Evolutionary conservation across 2,113 vertebrate genomes (phyloP), one percentile per base, ranked within the genome.

Genomic region (Prinia subflava): DNA sequence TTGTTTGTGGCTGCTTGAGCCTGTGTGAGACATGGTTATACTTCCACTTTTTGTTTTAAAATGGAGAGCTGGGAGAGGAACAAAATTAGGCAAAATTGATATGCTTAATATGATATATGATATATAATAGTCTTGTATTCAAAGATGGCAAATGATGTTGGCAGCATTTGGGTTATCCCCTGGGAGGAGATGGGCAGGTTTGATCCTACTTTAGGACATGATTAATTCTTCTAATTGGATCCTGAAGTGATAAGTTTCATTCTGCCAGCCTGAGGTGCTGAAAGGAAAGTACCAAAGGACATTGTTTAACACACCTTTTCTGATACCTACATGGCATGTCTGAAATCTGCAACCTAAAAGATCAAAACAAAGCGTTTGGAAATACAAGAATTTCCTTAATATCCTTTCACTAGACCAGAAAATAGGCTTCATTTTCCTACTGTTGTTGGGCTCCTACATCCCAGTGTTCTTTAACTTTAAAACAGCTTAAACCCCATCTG

Each of bases 381-480:
- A 94, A 89, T 79, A 90, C n/a, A 50, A 71, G 39, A 89, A 80
- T 86, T 94, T 91, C 79, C 94, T 77, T 95, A 95, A 83, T 85
- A 68, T 68, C 69, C 60, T 95, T 91, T 95, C 81, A 80, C 73
- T 75, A 74, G 67, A 60, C 56, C 68, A 82, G 73, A 95, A 96
- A 95, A 87, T 90, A 88, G 94, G 75, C 46, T 88, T 96, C 91
- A 27, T 91, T 92, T 90, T 87, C 81, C 75, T 78, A 4, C 84
- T 95, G 76, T 96, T 95, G 82, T 75, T 86, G 64, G 82, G 87
- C 60, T 95, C 83, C 90, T 78, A 70, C 76, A 91, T 92, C 53
- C 90, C 78, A 87, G 88, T 60, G 87, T 89, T 88, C 95, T 93
- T 94, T 80, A 93, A 69, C 85, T 96, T 93, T 92, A 89, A 89